Conservation (phyloP, 2,113 vertebrate species). For the Siniperca chuatsi region DNA sequence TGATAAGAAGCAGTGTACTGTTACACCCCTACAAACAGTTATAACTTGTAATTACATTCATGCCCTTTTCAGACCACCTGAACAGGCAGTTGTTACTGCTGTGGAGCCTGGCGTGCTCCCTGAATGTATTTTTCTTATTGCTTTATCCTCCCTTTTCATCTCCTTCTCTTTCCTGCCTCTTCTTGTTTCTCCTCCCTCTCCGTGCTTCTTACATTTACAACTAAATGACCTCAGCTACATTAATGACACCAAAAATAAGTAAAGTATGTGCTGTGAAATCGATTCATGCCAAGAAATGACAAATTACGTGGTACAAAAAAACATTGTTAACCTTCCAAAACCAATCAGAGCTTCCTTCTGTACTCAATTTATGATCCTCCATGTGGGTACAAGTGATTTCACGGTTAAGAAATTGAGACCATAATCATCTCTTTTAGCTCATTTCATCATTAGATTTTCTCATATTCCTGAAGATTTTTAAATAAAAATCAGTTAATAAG, state of each 20-base stretch:
- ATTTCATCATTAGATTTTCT: neutral
- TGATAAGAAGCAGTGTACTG: slow-evolving; percentile 2
- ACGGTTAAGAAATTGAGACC: slow-evolving; percentile 3
- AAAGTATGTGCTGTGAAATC: slow-evolving; percentile 19
- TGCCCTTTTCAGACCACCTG: neutral
- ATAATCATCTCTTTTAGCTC: neutral
- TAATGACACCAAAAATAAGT: slow-evolving; percentile 1
- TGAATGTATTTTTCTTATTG: neutral
- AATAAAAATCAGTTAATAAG: neutral
- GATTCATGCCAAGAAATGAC: slow-evolving; percentile 39
- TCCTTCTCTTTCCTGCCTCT: no score
- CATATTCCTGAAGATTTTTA: neutral
- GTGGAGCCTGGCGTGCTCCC: neutral
- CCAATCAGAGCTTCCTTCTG: slow-evolving; percentile 14
- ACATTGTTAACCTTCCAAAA: slow-evolving; percentile 27
- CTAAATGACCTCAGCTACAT: slow-evolving; percentile 11
- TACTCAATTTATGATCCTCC: neutral
- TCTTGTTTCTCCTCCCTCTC: no score
- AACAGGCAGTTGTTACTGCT: neutral
- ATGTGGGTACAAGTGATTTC: slow-evolving; percentile 5
- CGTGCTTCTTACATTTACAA: neutral
- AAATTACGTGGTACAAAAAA: slow-evolving; percentile 29
- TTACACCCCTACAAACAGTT: neutral
- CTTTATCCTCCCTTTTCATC: no score
- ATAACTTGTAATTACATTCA: neutral